Conservation (phyloP, 1,140 invertebrate species). For the Lethocerus indicus region DNA sequence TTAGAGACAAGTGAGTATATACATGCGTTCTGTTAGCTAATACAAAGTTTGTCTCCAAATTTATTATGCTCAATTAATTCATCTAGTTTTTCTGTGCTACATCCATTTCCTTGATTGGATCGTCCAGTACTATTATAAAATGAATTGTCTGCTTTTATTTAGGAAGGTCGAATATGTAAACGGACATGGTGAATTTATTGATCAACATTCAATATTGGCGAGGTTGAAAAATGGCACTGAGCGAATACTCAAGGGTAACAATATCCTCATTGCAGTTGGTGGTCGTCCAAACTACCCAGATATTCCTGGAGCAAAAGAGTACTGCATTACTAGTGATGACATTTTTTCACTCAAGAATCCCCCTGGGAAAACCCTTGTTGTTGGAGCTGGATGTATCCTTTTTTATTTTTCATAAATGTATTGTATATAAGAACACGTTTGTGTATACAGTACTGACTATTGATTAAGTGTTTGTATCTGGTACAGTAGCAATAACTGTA, state of each 20-base stretch:
- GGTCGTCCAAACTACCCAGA: constrained; percentile 70
- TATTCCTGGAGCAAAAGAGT: constrained; percentile 76
- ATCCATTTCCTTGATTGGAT: background rate
- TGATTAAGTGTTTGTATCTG: no score
- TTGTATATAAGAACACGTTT: no score
- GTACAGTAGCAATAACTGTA: no score
- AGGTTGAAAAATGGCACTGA: constrained; percentile 62
- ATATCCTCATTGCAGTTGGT: constrained; percentile 84
- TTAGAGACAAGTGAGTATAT: constrained; percentile 64
- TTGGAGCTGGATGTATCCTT: constrained; percentile 84
- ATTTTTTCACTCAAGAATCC: constrained; percentile 74
- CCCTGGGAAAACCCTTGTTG: constrained; percentile 86
- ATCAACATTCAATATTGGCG: constrained; percentile 57
- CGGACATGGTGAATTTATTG: constrained; percentile 67
- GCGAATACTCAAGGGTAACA: constrained; percentile 56
- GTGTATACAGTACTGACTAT: no score
- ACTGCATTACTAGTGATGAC: constrained; percentile 91
- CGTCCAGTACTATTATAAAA: background rate
- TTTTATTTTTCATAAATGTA: no score
- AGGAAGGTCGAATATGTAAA: constrained; percentile 88
- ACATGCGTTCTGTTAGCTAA: no score
- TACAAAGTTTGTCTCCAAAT: no score
- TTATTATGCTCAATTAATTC: background rate
- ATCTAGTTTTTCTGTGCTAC: background rate
- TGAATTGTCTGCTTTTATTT: constrained; percentile 19